Conservation (phyloP, 2,113 vertebrate species). For the Ailurus styani region DNA sequence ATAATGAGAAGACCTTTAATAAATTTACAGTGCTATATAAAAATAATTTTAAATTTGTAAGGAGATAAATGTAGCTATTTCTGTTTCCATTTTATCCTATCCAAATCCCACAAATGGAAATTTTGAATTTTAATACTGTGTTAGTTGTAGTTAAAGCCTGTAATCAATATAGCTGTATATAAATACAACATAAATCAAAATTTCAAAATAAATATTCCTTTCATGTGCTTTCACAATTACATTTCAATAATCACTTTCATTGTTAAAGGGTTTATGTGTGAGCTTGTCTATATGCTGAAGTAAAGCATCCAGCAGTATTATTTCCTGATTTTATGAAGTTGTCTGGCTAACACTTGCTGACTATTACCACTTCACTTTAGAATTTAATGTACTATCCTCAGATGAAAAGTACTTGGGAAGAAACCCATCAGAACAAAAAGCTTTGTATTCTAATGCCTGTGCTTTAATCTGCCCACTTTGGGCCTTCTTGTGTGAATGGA, state of each 20-base stretch:
- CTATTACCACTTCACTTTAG: background rate
- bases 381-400: conserved; percentile 18
- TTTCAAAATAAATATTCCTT: background rate
- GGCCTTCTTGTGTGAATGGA: background rate
- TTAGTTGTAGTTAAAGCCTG: background rate
- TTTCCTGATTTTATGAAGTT: conserved; percentile 17
- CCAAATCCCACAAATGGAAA: background rate
- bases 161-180: background rate
- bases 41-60: conserved; percentile 9
- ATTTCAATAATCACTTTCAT: background rate
- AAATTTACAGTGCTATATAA: background rate
- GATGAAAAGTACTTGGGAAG: background rate
- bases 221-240: background rate
- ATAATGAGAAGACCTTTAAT: background rate
- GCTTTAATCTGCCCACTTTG: background rate
- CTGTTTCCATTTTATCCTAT: background rate
- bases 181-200: background rate
- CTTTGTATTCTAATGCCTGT: background rate
- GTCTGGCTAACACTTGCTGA: background rate
- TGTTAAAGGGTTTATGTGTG: background rate
- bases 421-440: background rate
- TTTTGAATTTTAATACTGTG: conserved; percentile 4
- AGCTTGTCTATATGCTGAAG: background rate
- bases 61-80: background rate
- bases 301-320: background rate